A percentile compares a stretch with the other conserved stretches of the same genome.
Conservation (phyloP, 2,888 invertebrate genomes). For the Cheilosia urbana region DNA sequence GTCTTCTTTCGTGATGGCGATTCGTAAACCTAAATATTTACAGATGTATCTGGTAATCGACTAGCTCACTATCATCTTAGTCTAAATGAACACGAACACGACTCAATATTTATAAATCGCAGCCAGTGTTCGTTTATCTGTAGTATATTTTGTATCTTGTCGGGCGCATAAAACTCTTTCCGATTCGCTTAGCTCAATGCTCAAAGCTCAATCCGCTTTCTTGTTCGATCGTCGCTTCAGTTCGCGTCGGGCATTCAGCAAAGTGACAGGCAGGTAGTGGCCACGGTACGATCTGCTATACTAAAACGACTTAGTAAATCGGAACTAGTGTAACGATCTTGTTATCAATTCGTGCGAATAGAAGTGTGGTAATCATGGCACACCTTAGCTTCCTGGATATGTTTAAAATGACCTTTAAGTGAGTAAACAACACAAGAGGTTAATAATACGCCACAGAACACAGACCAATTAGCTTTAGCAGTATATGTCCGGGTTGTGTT, state of each 20-base stretch:
- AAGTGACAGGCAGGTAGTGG: constrained; percentile 10
- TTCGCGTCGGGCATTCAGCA: constrained; percentile 24
- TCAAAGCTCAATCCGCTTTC: constrained; percentile 28
- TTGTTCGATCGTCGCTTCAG: constrained; percentile 35
- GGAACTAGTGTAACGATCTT: neutral
- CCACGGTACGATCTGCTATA: neutral
- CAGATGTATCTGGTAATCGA: too few species aligned
- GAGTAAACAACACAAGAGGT: constrained; percentile 4
- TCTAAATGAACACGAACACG: too few species aligned
- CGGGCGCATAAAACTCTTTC: constrained; percentile 1
- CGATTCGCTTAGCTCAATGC: constrained; percentile 14
- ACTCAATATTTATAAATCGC: too few species aligned
- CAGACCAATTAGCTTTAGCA: too few species aligned
- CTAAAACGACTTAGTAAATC: neutral
- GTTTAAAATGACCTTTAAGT: constrained; percentile 61
- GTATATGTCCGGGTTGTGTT: too few species aligned
- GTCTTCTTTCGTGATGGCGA: too few species aligned
- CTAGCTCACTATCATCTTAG: too few species aligned
- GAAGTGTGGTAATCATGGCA: constrained; percentile 21
- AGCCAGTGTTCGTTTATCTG: neutral
- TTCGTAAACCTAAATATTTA: too few species aligned
- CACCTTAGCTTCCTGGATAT: constrained; percentile 58
- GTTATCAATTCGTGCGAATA: neutral
- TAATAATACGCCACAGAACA: neutral
- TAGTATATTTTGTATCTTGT: too few species aligned